Evolutionary conservation across 2,797 vertebrate genomes (phyloP).

Genomic region (Acrocephalus scirpaceus): DNA sequence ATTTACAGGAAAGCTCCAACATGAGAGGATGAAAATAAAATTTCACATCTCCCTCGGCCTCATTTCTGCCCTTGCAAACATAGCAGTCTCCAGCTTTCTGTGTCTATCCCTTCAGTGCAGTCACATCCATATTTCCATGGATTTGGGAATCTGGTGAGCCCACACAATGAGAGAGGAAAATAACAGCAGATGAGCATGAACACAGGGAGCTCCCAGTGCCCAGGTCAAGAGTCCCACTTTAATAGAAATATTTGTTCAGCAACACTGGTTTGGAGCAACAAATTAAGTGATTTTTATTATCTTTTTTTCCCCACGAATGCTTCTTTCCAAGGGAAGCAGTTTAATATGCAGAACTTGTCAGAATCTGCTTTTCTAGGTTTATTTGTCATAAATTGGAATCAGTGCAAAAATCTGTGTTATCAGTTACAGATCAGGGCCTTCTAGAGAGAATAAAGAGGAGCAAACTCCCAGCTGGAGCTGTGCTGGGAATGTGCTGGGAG

Average conservation of each 20-base stretch:
- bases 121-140: neutral
- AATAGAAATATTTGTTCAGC: neutral
- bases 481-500: neutral
- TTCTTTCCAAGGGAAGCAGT: neutral
- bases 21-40: neutral
- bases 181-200: neutral
- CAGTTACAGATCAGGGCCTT: neutral
- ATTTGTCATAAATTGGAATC: slow-evolving; percentile 34
- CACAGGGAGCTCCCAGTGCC: neutral
- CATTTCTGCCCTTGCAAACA: neutral
- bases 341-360: neutral
- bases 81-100: neutral
- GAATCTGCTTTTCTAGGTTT: neutral
- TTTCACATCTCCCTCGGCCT: neutral
- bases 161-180: neutral
- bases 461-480: neutral
- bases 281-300: neutral
- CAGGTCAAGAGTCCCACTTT: neutral
- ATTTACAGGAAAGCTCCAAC: neutral
- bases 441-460: neutral
- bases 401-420: neutral
- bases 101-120: neutral
- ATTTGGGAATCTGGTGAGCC: neutral
- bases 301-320: too few relatives aligned
- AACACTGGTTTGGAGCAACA: neutral